Evolutionary conservation across 1,140 invertebrate species (phyloP), one percentile per base, ranked within the genome.

Genomic region (Drosophila malerkotliana): DNA sequence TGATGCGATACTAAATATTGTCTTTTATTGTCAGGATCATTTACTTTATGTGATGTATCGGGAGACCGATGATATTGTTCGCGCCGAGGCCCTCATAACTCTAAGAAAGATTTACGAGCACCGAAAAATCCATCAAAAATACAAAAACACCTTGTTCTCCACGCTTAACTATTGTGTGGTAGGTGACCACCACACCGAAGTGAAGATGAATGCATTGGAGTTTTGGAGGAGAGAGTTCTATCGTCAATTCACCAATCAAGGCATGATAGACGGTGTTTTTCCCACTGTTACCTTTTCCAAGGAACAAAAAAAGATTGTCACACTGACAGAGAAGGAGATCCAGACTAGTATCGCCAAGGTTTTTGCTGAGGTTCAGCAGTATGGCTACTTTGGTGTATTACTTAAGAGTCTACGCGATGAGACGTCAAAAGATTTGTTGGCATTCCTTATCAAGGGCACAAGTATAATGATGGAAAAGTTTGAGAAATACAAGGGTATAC

Each of bases 171-270:
- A 93, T 15, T 93, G 95, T 8, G 94, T 95, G 6, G 92, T 94
- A 0, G 93, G 93, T 4, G 96, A 97, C 91, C 93, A 96, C 45
- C 95, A 97, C 77, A 96, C 96, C 95, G 96, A 97, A 91, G 96
- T 96, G 0, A 96, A 96, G 90, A 77, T 95, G 0, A 94, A 93
- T 52, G 94, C 95, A 0, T 79, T 97, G 0, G 92, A 94, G 48
- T 96, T 95, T 71, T 97, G 96, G 96, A 93, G 93, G 39, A 90
- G 94, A 24, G 94, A 95, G 12, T 95, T 96, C 12, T 92, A 93
- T 12, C 93, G 93, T 2, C 93, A 94, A 66, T 87, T 96, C 2
- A 93, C 92, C 0, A 93, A 96, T 79, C 95, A 96, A 92, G 96
- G 96, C 28, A 96, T 97, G 95, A 93, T 97, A 1, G 96, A 97